A percentile compares a stretch with the other conserved stretches of the same genome.
Evolutionary conservation across 2,113 vertebrate species (phyloP).

Genomic region (Ceratotherium simum): DNA sequence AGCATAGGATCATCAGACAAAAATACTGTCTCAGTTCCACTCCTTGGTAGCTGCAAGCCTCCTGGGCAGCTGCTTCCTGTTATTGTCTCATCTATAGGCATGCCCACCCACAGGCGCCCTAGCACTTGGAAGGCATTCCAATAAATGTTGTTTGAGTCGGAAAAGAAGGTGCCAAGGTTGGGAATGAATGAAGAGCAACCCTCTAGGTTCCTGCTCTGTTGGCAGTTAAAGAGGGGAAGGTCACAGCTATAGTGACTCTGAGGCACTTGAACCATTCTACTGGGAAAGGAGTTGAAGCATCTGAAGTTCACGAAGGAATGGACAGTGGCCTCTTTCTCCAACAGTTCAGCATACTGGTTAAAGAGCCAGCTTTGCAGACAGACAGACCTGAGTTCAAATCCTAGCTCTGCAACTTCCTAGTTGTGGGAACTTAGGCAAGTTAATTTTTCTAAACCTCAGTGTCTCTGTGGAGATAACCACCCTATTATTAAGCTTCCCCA

Average conservation of each 20-base stretch:
- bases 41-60: background rate
- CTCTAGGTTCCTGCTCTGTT: background rate
- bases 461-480: constrained; percentile 35
- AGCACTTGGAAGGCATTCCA: background rate
- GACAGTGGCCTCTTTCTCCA: background rate
- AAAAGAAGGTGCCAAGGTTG: background rate
- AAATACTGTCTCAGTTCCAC: background rate
- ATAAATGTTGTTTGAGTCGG: background rate
- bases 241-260: background rate
- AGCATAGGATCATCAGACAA: background rate
- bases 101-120: background rate
- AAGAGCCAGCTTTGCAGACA: constrained; percentile 37
- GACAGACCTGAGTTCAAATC: background rate
- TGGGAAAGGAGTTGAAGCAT: background rate
- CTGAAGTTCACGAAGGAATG: background rate
- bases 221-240: background rate
- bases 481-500: background rate
- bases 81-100: background rate
- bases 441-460: constrained; percentile 36
- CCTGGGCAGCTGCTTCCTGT: background rate
- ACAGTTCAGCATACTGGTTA: background rate
- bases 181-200: background rate
- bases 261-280: background rate
- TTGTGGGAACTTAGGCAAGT: constrained; percentile 52
- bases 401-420: background rate